phyloP scores from a whole-genome alignment of 1,140 invertebrate species.

The Heterodera schachtii region DNA sequence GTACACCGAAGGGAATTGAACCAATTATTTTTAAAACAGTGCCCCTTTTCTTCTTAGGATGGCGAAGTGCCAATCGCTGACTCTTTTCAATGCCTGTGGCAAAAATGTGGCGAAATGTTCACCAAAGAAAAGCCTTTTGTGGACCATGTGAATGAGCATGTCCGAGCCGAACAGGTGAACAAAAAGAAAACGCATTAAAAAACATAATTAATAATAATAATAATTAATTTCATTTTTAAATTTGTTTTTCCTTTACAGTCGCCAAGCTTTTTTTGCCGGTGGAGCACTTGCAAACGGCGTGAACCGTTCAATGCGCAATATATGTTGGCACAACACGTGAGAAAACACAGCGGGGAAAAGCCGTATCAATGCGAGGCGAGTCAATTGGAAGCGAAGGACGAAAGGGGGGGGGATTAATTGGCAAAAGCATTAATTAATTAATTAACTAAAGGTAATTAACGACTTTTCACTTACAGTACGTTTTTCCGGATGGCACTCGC shows the following conservation, averaged over 20 bases:
- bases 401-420: background rate
- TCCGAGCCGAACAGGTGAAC: slow-evolving; percentile 19
- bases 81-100: slow-evolving; percentile 5
- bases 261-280: slow-evolving; percentile 38
- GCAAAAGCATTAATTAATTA: background rate
- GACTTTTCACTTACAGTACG: slow-evolving; percentile 75
- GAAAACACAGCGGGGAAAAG: slow-evolving; percentile 96
- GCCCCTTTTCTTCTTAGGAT: background rate
- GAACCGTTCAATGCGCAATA: slow-evolving; percentile 95
- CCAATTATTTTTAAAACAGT: no score
- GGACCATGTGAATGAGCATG: slow-evolving; percentile 29
- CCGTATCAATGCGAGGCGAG: slow-evolving; percentile 93
- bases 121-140: slow-evolving; percentile 25
- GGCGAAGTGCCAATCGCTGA: background rate
- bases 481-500: slow-evolving; percentile 70
- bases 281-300: slow-evolving; percentile 40
- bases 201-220: no score
- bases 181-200: background rate
- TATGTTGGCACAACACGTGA: slow-evolving; percentile 98
- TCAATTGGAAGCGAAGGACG: background rate
- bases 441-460: slow-evolving; percentile 27
- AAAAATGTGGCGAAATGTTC: slow-evolving; percentile 17
- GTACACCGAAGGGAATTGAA: no score
- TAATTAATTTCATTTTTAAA: no score
- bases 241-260: background rate